phyloP scores from a whole-genome alignment of 1,140 invertebrate species.

The Eriocheir sinensis region DNA sequence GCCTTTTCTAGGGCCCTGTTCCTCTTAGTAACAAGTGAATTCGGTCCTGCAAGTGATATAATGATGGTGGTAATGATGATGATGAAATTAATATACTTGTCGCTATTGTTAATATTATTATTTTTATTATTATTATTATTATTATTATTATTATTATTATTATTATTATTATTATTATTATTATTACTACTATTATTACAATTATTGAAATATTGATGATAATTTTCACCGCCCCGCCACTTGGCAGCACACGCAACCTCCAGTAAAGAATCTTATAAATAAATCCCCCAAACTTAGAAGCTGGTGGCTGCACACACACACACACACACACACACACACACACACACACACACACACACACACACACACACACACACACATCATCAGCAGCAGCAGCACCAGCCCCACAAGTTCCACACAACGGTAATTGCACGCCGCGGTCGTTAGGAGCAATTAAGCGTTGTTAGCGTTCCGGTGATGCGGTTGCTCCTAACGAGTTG shows the following conservation, averaged over 20 bases:
- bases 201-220: neutral
- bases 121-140: neutral
- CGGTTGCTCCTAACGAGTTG: too few relatives aligned
- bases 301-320: neutral
- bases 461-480: too few relatives aligned
- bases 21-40: neutral
- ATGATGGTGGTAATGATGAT: neutral
- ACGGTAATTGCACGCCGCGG: neutral
- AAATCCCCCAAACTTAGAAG: neutral
- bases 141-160: neutral
- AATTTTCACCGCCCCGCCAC: neutral
- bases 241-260: neutral
- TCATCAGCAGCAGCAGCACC: too few relatives aligned
- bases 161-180: neutral
- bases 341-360: constrained; percentile 22
- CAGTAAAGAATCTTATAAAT: constrained; percentile 17
- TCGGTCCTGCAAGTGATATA: neutral
- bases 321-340: constrained; percentile 22
- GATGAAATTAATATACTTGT: neutral
- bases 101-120: neutral
- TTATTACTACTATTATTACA: neutral
- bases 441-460: too few relatives aligned
- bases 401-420: neutral
- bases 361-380: constrained; percentile 6
- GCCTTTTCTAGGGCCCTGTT: too few relatives aligned